Evolutionary conservation across 2,113 vertebrate species (phyloP), one percentile per base, ranked within the genome.

Genomic region (Herpailurus yagouaroundi): DNA sequence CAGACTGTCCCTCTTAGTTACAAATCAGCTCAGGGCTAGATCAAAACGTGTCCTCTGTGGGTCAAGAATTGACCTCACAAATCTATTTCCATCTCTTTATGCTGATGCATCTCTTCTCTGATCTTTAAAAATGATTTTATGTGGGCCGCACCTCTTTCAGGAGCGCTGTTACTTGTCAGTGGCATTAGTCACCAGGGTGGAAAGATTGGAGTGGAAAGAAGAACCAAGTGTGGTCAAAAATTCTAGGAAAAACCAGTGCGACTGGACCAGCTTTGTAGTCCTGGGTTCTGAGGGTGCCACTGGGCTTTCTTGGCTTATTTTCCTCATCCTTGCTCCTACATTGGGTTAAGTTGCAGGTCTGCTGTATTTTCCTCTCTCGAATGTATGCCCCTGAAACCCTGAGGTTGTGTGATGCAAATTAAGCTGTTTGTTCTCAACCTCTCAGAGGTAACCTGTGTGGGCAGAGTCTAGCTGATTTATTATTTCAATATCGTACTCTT

Each of bases 1-100:
- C 81, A 94, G 60, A 93, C 73, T 91, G 45, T 66, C 31, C 66
- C 77, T 87, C 38, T 45, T 64, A 66, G 45, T 89, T 85, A 93
- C 91, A 96, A 96, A 60, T 91, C 74, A 45, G 14, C 57, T 92
- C 63, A 13, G 48, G 50, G 55, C 5, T 77, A 81, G 91, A 82
- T 95, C 83, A 89, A 96, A 97, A 89, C 87, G 50, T 87, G 25
- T n/a, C 1, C 27, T 76, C 55, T 36, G 14, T 94, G 29, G 38
- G 76, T 66, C 21, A 33, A 83, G 38, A 89, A 96, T 33, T 1
- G 27, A 84, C 19, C 71, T 97, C 38, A 90, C 86, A 93, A 84
- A 77, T 93, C 29, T 31, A 89, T 85, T 68, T 94, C 18, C 0
- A 76, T 38, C 64, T 9, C 6, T 29, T 87, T 85, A 15, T 80